Base-by-base conservation (phyloP, 1,140 invertebrate species). In the Calephelis virginiensis region DNA sequence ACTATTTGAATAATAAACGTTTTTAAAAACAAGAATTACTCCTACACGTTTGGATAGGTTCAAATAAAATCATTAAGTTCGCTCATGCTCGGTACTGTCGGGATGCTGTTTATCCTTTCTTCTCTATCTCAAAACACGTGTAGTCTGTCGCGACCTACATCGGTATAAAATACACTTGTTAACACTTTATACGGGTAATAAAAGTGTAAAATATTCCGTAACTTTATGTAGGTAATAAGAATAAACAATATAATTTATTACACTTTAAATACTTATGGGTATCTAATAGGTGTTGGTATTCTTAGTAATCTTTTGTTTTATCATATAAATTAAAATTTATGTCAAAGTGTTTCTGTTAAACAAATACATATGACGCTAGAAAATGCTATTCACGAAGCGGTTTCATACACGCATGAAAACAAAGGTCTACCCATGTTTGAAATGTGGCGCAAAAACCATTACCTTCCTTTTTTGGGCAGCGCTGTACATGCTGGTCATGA, bases 391-490 rank as follows among this genome's bases (percentile, higher is more conserved):
- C 56, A 74, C 79, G 68, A 90, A 85, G 79, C 75, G 86, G 61
- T 70, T 87, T 61, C 75, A 76, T 50, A 64, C 76, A 69, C 83
- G 73, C 70, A 73, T 85, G 66, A 83, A 80, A 74, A 81, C 79
- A 73, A 89, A 83, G 63, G 76, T 75, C 6, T 81, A 75, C 53
- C 74, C 89, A 43, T 90, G 84, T 70, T 68, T 91, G 63, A 76
- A 83, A 69, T 92, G 91, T 66, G 81, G 87, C 53, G 91, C 85
- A 48, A 92, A 92, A 73, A 91, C 89, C 11, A 70, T 73, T 4
- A 90, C 91, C 10, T 91, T 92, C 67, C 61, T 92, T 56, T 86
- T 92, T 75, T 91, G 90, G 91, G 90, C 86, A 40, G 80, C 88
- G 5, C 70, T 91, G 7, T 92, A 91, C 65, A 78, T 91, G 74